These are phyloP conservation scores for Drosophila elegans DNA, from an alignment of 1,140 invertebrate species.

Conservation along the genomic window DNA sequence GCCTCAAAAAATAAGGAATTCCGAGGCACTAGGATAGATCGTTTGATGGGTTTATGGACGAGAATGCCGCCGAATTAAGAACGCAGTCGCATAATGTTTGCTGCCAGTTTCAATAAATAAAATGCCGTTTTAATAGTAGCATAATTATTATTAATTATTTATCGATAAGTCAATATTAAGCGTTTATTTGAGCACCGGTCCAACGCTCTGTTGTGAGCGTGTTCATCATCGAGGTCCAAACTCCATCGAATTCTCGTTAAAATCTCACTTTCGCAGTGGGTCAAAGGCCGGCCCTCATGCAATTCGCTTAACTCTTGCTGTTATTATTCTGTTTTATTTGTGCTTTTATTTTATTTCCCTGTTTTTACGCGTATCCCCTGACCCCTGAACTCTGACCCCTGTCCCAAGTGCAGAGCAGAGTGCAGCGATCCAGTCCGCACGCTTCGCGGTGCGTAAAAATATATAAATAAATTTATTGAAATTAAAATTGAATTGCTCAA, in stretches of 20 bases:
- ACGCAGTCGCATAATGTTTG: neutral
- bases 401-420: neutral
- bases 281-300: constrained; percentile 3
- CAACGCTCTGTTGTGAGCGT: neutral
- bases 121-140: neutral
- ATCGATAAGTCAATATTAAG: constrained; percentile 2
- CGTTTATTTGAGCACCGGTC: constrained; percentile 25
- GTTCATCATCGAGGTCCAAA: constrained; percentile 12
- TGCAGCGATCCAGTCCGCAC: constrained; percentile 10
- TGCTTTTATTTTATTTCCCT: constrained; percentile 7
- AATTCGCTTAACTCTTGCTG: constrained; percentile 10
- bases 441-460: constrained; percentile 44
- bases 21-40: neutral
- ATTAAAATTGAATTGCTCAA: constrained; percentile 29
- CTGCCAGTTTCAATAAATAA: neutral
- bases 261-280: constrained; percentile 15
- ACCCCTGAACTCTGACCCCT: constrained; percentile 2
- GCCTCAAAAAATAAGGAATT: neutral
- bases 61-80: neutral
- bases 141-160: too few species aligned
- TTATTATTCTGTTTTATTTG: constrained; percentile 1
- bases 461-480: constrained; percentile 65
- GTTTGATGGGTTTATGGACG: neutral
- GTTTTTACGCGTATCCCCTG: constrained; percentile 1
- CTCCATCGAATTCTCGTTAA: constrained; percentile 3